phyloP scores from a whole-genome alignment of 2,888 invertebrate genomes.

The Lasius fuliginosus region DNA sequence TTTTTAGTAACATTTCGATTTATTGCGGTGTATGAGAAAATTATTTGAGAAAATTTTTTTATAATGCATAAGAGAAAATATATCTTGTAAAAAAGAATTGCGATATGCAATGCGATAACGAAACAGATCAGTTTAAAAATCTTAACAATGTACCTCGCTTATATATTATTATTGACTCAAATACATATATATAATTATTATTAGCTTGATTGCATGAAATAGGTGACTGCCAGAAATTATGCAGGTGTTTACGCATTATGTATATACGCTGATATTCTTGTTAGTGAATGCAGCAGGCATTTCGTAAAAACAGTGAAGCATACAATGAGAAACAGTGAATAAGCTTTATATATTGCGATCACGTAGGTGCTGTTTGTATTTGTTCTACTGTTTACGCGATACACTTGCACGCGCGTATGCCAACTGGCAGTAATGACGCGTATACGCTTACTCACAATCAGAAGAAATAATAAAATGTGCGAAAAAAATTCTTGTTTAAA shows the following conservation, averaged over 20 bases:
- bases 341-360: slow-evolving; percentile 41
- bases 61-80: neutral
- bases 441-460: neutral
- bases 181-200: neutral
- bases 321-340: neutral
- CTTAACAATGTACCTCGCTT: neutral
- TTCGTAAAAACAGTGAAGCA: slow-evolving; percentile 25
- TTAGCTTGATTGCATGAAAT: neutral
- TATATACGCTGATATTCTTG: slow-evolving; percentile 9
- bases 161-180: slow-evolving; percentile 7
- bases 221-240: slow-evolving; percentile 25
- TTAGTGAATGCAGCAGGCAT: neutral
- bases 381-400: slow-evolving; percentile 40
- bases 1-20: neutral
- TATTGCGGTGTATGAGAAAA: neutral
- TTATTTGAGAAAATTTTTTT: neutral
- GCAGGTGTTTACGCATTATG: neutral
- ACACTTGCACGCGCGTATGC: slow-evolving; percentile 37
- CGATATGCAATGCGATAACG: neutral
- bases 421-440: slow-evolving; percentile 33
- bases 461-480: slow-evolving; percentile 2
- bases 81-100: neutral
- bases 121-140: neutral
- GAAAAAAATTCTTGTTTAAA: slow-evolving; percentile 24
- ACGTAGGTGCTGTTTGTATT: slow-evolving; percentile 47